Base-by-base conservation (phyloP, 37 sponge, comb jelly and placozoan genomes). In the Diacarnus erythraeanus region DNA sequence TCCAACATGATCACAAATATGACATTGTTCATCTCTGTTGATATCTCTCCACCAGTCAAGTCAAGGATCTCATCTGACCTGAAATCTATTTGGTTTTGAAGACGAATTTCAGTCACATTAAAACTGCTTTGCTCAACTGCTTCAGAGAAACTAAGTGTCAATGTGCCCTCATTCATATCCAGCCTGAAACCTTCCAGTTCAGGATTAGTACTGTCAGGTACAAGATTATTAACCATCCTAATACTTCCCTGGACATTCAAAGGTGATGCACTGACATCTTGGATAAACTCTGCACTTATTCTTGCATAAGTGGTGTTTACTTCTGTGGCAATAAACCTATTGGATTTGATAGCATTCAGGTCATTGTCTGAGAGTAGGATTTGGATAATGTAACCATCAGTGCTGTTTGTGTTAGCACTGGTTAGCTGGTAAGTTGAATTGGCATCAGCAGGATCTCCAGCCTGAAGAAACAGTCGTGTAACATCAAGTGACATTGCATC, bases 71-170 rank as follows among this genome's bases (percentile, higher is more conserved):
- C 27, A 42, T 59, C 59, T 6, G 68, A 79, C 21, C 21, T 57
- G 71, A 71, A 69, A 61, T 70, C 59, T 2, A 27, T 10, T n/a
- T n/a, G 30, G 47, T 79, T 81, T 64, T 94, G 95, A 8, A 94
- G 69, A 22, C 26, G 42, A 27, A 92, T 72, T 15, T 84, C 71
- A 22, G 87, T 87, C 21, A 85, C 83, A 77, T 91, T 84, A 58
- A 93, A 89, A 38, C 86, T 87, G 22, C 35, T 56, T 9, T 54
- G 80, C 3, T 93, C 89, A 20, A 96, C 75, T 3, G 86, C 93
- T 40, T 96, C 97, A 23, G 84, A 68, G 65, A 96, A 96, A 27
- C 87, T 96, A 9, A 96, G 83, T 3, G 72, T 77, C 36, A 96
- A 80, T 1, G 44, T 81, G 8, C 90, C 91, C 20, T 51, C 40